Base-by-base conservation (phyloP, 2,888 invertebrate genomes). In the Zele albiditarsus region DNA sequence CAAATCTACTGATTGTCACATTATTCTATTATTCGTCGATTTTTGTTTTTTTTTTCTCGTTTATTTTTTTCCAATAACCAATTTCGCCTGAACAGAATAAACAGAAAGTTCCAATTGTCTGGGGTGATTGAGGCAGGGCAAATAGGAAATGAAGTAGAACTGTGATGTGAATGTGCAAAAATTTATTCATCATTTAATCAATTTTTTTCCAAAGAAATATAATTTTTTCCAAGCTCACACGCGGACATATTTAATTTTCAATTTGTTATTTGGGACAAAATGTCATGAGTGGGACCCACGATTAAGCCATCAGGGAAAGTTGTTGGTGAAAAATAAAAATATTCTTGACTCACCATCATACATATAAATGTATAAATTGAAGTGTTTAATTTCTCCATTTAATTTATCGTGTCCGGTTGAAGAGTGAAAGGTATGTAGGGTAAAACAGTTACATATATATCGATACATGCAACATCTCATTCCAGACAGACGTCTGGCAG, bases 401-500 rank as follows among this genome's bases (percentile, higher is more conserved):
- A 84, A 86, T 85, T 86, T 87, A 86, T 80, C 81, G 83, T 81
- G 81, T 82, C 80, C 75, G 78, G 80, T 82, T 86, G 83, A 84
- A 84, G 84, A 84, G 82, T 77, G 74, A 77, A 77, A 77, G 65
- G 74, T 58, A 49, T 70, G 63, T 31, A 63, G 53, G 62, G 25
- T n/a, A 31, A 68, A 60, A 27, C 46, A 20, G 16, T 31, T 58
- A 67, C 31, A 33, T 71, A 71, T 62, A 46, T 71, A 75, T 38
- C 38, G 12, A 46, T 46, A 46, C n/a, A 46, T 46, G n/a, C 16
- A n/a, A 14, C n/a, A 77, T 74, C 76, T 77, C 74, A 53, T n/a
- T 53, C 20, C 20, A 53, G 20, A 46, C n/a, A 46, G 46, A 46
- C n/a, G 46, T 46, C n/a, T n/a, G 46, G 46, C 0, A 16, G 16